These are phyloP conservation scores for Eilema caniola DNA, from an alignment of 2,888 invertebrate genomes.

Conservation along the genomic window DNA sequence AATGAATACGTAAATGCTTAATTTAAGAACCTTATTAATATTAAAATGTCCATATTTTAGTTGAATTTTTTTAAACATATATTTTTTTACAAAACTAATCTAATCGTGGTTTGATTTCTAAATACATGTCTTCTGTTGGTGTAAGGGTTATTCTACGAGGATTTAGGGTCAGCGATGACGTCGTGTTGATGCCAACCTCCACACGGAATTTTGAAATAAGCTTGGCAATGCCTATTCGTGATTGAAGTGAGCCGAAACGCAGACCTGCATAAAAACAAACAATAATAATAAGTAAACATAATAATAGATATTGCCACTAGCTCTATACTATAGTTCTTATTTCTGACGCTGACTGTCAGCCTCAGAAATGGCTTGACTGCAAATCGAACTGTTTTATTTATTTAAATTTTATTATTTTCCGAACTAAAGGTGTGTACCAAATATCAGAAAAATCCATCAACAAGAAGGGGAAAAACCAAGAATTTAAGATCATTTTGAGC, in stretches of 20 bases:
- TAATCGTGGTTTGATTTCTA: background rate
- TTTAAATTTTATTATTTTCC: too few relatives aligned
- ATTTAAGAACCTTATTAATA: too few relatives aligned
- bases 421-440: too few relatives aligned
- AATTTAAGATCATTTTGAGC: too few relatives aligned
- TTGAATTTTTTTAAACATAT: too few relatives aligned
- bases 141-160: background rate
- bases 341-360: too few relatives aligned
- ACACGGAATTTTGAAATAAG: background rate
- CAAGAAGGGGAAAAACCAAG: too few relatives aligned
- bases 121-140: background rate
- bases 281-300: background rate
- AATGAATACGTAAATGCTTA: background rate
- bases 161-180: constrained; percentile 12
- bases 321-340: background rate
- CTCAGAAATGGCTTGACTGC: too few relatives aligned
- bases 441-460: too few relatives aligned
- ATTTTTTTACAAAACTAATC: too few relatives aligned
- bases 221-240: constrained; percentile 17
- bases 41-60: too few relatives aligned
- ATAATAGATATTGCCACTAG: background rate
- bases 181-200: background rate
- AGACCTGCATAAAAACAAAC: constrained; percentile 52
- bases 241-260: constrained; percentile 60
- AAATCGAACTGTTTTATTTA: too few relatives aligned